Evolutionary conservation across 2,113 vertebrate species (phyloP), one percentile per base, ranked within the genome.

Genomic region (Cheirogaleus medius): DNA sequence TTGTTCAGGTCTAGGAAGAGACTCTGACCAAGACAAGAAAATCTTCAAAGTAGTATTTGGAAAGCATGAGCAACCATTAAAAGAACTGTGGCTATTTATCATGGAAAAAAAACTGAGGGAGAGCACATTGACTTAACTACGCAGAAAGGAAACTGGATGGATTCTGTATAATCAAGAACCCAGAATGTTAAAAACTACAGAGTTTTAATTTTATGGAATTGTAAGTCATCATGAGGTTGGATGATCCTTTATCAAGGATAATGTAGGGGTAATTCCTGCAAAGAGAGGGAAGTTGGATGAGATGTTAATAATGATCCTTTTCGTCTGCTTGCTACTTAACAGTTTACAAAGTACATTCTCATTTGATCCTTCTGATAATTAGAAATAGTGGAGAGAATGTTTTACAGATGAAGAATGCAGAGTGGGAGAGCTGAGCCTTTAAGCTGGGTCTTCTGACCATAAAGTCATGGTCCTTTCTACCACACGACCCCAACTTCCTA

Each of bases 121-220:
- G n/a, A 39, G 85, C 27, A 39, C 2, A 32, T 1, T 39, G 14
- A 89, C n/a, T 83, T 17, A 89, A 77, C 64, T 37, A 68, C 15
- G 34, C 14, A 85, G 34, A 47, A 63, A 94, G 58, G 71, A 86
- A 82, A 95, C 39, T 52, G 34, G 12, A 76, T 18, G 34, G 9
- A 81, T 54, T 86, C 42, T 93, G n/a, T 37, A 42, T 42, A 52
- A 66, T 68, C 10, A 71, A 81, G 49, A 92, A 56, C 39, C 14
- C 27, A 93, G 49, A 60, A 96, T 42, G 73, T 64, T 76, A 91
- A 94, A 87, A 90, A 52, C 6, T 54, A 47, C 21, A 60, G 66
- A 81, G 13, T 71, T 90, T 94, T 60, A 86, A n/a, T 77, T 83
- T 80, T 81, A 94, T 87, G 52, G 44, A 92, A 66, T 29, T 68